Conservation (phyloP, 2,888 invertebrate species). For the Urechis unicinctus region DNA sequence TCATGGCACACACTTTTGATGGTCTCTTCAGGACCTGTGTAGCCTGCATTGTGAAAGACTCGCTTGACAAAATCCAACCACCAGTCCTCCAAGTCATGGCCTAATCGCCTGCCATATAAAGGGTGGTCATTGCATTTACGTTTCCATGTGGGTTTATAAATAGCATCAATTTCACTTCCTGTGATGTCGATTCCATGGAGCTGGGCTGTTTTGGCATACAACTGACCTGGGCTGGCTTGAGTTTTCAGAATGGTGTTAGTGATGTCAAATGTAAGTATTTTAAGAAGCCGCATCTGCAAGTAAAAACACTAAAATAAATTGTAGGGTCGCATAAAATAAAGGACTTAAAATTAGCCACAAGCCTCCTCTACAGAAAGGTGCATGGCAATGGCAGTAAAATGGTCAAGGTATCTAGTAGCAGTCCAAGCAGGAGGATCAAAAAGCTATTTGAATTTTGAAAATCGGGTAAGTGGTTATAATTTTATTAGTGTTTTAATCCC, state of each 20-base stretch:
- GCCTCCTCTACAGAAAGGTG: too few relatives aligned
- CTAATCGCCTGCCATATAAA: conserved; percentile 68
- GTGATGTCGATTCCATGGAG: conserved; percentile 62
- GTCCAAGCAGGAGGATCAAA: too few relatives aligned
- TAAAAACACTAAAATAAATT: neutral
- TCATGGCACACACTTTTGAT: conserved; percentile 35
- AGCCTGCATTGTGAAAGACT: conserved; percentile 57
- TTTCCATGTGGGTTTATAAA: conserved; percentile 64
- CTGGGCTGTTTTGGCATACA: conserved; percentile 67
- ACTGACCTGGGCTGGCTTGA: conserved; percentile 63
- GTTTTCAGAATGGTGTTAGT: conserved; percentile 78
- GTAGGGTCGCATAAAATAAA: too few relatives aligned
- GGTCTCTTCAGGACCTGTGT: conserved; percentile 17
- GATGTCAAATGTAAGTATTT: conserved; percentile 74
- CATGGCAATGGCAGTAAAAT: too few relatives aligned
- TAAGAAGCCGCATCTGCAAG: conserved; percentile 18
- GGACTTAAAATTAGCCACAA: too few relatives aligned
- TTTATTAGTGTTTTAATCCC: too few relatives aligned
- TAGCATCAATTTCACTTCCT: conserved; percentile 55
- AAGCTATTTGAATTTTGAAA: too few relatives aligned
- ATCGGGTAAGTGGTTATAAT: too few relatives aligned
- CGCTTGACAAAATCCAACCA: conserved; percentile 67
- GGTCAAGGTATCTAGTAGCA: too few relatives aligned
- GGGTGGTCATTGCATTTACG: conserved; percentile 63
- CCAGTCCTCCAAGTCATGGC: conserved; percentile 71